Evolutionary conservation across 2,797 vertebrate genomes (phyloP).

Genomic region (Rhinatrema bivittatum): DNA sequence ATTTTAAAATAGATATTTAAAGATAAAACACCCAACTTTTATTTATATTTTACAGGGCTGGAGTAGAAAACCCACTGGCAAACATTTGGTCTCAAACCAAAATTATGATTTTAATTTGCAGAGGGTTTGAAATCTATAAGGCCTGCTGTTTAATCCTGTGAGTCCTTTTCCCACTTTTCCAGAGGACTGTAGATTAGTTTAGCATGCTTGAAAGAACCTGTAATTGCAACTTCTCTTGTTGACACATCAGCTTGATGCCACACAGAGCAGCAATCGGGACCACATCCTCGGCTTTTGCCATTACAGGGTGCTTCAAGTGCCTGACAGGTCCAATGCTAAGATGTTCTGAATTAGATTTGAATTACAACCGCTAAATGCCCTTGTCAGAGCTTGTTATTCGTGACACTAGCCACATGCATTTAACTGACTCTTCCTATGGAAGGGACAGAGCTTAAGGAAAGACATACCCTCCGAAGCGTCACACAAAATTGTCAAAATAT

Average conservation of each 20-base stretch:
- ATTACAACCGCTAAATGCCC: constrained; percentile 99
- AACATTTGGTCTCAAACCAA: constrained; percentile 18
- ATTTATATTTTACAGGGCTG: no score
- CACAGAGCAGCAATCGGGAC: constrained; percentile 76
- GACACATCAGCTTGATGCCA: constrained; percentile 88
- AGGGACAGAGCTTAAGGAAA: constrained; percentile 82
- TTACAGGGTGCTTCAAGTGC: constrained; percentile 82
- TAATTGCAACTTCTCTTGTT: constrained; percentile 82
- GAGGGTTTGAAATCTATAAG: constrained; percentile 37
- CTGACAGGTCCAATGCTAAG: constrained; percentile 98
- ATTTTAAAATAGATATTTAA: constrained; percentile 26
- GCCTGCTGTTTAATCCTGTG: constrained; percentile 31
- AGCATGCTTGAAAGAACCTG: constrained; percentile 73
- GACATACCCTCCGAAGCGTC: constrained; percentile 79
- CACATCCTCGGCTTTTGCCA: constrained; percentile 61
- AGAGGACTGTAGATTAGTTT: constrained; percentile 76
- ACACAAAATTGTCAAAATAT: constrained; percentile 83
- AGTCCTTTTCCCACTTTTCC: constrained; percentile 57
- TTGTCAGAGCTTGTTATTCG: constrained; percentile 94
- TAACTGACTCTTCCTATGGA: constrained; percentile 70
- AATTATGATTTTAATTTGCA: constrained; percentile 32
- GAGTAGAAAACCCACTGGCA: constrained; percentile 13
- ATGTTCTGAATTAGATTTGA: constrained; percentile 99
- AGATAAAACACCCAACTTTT: background rate
- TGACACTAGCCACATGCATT: constrained; percentile 89